Evolutionary conservation across 2,888 invertebrate genomes (phyloP), one percentile per base, ranked within the genome.

Genomic region (Spatulosminthurus flaviceps): DNA sequence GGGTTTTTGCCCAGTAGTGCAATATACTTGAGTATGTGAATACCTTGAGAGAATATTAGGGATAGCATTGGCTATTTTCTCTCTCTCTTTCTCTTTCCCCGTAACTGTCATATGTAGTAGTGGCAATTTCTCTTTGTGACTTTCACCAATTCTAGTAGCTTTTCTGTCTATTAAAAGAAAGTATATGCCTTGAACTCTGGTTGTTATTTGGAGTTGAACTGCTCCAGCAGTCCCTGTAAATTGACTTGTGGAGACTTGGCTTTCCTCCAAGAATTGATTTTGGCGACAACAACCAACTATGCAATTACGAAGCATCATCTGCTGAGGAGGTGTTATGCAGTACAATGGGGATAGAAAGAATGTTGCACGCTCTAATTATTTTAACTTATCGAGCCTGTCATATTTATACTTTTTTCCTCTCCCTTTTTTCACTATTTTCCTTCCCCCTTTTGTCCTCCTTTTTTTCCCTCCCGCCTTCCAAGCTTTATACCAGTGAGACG

Each of bases 261-360:
- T 0, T 9, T 16, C 11, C 21, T 28, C 75, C 75, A 64, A 75
- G 24, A 75, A 75, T 75, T 75, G 75, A 75, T 75, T 75, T 66
- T 75, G 75, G 75, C 75, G 75, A 75, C 74, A 75, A 64, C 72
- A 21, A 24, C 16, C 28, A 64, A 64, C 34, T 28, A 64, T 51
- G n/a, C 75, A 75, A 75, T 75, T 75, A 75, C 75, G 64, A 66
- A 75, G 75, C 75, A 75, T 75, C 75, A 75, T 64, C 61, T 64
- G 21, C 71, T 64, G 64, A 75, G 75, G 75, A 75, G 75, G 75
- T 75, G 75, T 75, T 75, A 75, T 75, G 75, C 75, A 75, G 75
- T 75, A 66, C 19, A 66, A 51, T 24, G 29, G 60, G 22, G 41
- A 72, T 9, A 61, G 61, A 41, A 66, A 34, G 64, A 75, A 51